Evolutionary conservation across 2,888 invertebrate genomes (phyloP), one percentile per base, ranked within the genome.

Genomic region (Drosophila lacicola): DNA sequence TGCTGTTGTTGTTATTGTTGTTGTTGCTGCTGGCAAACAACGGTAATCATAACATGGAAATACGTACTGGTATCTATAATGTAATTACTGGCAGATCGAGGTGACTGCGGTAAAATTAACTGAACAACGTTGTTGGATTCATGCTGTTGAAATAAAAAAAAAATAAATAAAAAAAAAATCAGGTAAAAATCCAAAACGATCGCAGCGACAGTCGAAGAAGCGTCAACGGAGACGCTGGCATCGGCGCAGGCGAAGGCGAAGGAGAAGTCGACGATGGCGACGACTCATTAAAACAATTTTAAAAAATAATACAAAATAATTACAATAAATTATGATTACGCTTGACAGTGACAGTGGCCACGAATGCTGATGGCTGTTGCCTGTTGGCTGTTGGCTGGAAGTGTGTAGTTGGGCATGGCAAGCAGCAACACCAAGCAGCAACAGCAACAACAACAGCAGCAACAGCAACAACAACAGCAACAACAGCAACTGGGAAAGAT

Each of bases 281-380:
- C 76, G 87, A 83, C 88, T 87, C 86, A 87, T 87, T 87, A 87
- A 87, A 87, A 88, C 86, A 87, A 87, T 87, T 87, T 89, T 85
- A 78, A 88, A 86, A 89, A 89, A 89, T 89, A 89, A 89, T 89
- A 89, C 87, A 86, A 86, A 89, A 89, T 89, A 89, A 89, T 89
- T 89, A 87, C 88, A 89, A 89, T 87, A 89, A 89, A 89, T 89
- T 89, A 89, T 89, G 88, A 89, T 89, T 89, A 89, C 88, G 89
- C 84, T 81, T 88, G 88, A 82, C 86, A 87, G 89, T 88, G 89
- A 81, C 85, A 85, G 81, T 81, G 87, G 76, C 72, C 80, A 74
- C 76, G 80, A 75, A 78, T 76, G 76, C 69, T 74, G 74, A 70
- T 78, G 78, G 65, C 78, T 68, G 66, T 63, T 50, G 70, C 58